Percentiles rank a stretch among this genome's conserved stretches.
These are phyloP conservation scores for Dexiosoma caninum DNA, from an alignment of 2,888 invertebrate species.

Conservation along the genomic window DNA sequence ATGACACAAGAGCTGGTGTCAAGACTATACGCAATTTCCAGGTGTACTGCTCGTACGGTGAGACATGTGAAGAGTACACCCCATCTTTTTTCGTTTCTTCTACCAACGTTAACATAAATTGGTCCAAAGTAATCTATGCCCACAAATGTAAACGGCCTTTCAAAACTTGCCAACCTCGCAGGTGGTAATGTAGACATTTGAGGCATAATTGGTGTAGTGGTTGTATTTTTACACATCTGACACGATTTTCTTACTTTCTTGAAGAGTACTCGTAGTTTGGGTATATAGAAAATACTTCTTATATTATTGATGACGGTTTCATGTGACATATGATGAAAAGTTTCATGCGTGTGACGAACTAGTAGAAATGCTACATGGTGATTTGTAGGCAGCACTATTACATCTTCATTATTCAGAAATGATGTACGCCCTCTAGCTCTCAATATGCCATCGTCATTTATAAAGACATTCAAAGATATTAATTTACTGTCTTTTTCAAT, in stretches of 20 bases:
- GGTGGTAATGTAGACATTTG: constrained; percentile 35
- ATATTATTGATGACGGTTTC: constrained; percentile 48
- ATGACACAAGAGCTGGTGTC: constrained; percentile 39
- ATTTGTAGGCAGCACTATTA: no score
- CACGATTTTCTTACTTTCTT: constrained; percentile 52
- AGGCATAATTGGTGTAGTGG: constrained; percentile 44
- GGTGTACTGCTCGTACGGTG: constrained; percentile 41
- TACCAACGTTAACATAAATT: constrained; percentile 26
- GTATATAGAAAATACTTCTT: constrained; percentile 29
- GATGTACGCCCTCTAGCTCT: no score
- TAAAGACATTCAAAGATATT: no score
- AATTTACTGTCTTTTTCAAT: no score
- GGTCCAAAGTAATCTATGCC: constrained; percentile 58
- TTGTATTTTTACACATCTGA: constrained; percentile 58
- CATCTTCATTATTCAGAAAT: no score
- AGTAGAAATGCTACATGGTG: no score
- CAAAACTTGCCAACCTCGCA: constrained; percentile 23
- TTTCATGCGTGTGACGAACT: no score
- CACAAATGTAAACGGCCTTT: constrained; percentile 23
- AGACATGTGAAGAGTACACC: constrained; percentile 54
- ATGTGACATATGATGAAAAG: no score
- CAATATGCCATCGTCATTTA: no score
- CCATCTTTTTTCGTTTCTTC: constrained; percentile 46
- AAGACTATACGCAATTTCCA: constrained; percentile 31
- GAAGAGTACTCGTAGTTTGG: constrained; percentile 46